Conservation (phyloP, 2,888 invertebrate species). For the Cyaniris semiargus region DNA sequence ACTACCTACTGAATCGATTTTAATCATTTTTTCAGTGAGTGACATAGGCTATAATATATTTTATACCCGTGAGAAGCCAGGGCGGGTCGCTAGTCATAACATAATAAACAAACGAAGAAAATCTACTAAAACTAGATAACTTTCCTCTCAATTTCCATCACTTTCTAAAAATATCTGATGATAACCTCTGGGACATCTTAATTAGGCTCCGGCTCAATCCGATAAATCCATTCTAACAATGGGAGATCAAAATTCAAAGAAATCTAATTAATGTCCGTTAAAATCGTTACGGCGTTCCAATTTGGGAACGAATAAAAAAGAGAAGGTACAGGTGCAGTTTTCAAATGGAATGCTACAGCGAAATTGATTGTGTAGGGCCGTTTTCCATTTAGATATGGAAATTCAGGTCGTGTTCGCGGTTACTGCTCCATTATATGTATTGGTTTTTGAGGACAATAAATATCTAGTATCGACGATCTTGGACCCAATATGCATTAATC, state of each 20-base stretch:
- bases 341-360: conserved; percentile 71
- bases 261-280: conserved; percentile 18
- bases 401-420: conserved; percentile 67
- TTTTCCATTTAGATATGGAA: conserved; percentile 79
- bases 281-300: conserved; percentile 37
- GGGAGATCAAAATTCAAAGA: conserved; percentile 12
- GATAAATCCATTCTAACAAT: not conserved
- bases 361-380: conserved; percentile 74
- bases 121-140: not conserved
- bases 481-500: not conserved
- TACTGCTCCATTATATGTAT: conserved; percentile 49
- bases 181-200: not conserved
- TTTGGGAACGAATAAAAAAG: conserved; percentile 44
- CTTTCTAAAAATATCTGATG: not conserved
- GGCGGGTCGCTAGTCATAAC: no score
- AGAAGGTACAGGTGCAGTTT: conserved; percentile 73
- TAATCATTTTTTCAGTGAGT: no score
- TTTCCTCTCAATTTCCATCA: not conserved
- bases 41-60: no score
- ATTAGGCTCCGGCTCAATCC: not conserved
- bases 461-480: conserved; percentile 30
- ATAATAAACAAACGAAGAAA: not conserved
- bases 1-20: no score
- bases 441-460: conserved; percentile 36
- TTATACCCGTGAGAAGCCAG: no score